phyloP scores from a whole-genome alignment of 2,113 vertebrate genomes.

The Megaptera novaeangliae region DNA sequence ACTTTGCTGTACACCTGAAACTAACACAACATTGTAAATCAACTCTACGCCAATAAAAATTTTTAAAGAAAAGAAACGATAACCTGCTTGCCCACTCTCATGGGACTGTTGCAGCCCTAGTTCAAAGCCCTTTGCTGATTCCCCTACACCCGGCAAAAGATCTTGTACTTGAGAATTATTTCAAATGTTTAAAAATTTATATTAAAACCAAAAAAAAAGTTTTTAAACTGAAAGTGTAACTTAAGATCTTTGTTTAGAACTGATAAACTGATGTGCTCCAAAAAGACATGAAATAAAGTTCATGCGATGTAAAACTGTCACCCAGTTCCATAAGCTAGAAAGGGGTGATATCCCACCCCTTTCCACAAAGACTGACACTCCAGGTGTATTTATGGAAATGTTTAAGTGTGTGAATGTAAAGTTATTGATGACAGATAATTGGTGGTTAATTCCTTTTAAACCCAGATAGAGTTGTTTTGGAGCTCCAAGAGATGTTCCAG shows the following conservation, averaged over 20 bases:
- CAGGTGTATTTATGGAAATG: neutral
- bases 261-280: neutral
- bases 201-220: neutral
- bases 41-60: no score
- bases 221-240: neutral
- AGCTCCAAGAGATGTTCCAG: neutral
- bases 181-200: slow-evolving; percentile 5
- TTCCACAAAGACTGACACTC: neutral
- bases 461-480: neutral
- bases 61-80: neutral
- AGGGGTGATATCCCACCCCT: neutral
- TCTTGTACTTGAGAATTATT: slow-evolving; percentile 8
- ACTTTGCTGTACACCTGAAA: no score
- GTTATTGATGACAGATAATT: neutral
- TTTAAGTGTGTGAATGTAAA: neutral
- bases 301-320: neutral
- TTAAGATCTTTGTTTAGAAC: neutral
- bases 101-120: neutral
- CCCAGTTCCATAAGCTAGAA: neutral
- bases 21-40: no score
- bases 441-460: neutral
- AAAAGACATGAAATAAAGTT: neutral
- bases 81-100: neutral
- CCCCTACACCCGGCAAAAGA: neutral
- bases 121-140: neutral